Evolutionary conservation across 2,797 vertebrate species (phyloP).

Genomic region (Cichlasoma orientale): DNA sequence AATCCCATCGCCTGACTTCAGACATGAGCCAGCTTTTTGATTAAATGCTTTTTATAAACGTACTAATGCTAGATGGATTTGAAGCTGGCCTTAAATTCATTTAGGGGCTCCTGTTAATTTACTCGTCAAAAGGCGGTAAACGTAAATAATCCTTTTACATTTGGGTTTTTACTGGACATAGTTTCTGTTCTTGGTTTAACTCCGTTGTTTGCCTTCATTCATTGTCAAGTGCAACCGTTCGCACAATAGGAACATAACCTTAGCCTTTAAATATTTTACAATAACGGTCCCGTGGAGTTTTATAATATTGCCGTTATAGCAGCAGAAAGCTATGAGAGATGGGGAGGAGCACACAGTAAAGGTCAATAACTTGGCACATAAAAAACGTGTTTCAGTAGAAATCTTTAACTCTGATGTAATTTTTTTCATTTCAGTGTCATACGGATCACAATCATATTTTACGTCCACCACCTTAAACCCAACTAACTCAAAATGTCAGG

Average conservation of each 20-base stretch:
- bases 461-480: background rate
- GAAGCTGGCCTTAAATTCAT: background rate
- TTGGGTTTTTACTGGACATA: background rate
- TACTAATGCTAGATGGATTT: constrained; percentile 12
- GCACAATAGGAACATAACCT: background rate
- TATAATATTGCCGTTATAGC: background rate
- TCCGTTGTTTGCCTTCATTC: background rate
- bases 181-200: background rate
- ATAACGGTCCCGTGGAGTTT: background rate
- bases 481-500: background rate
- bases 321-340: background rate
- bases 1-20: constrained; percentile 36
- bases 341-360: background rate
- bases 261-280: background rate
- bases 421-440: background rate
- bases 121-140: fast-evolving
- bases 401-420: background rate
- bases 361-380: background rate
- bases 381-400: background rate
- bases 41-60: constrained; percentile 17
- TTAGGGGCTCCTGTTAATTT: background rate
- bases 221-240: background rate
- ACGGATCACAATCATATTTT: fast-evolving
- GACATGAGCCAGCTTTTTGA: constrained; percentile 1
- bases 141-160: background rate